phyloP scores from a whole-genome alignment of 2,113 vertebrate species.

The Sterrhoptilus dennistouni region DNA sequence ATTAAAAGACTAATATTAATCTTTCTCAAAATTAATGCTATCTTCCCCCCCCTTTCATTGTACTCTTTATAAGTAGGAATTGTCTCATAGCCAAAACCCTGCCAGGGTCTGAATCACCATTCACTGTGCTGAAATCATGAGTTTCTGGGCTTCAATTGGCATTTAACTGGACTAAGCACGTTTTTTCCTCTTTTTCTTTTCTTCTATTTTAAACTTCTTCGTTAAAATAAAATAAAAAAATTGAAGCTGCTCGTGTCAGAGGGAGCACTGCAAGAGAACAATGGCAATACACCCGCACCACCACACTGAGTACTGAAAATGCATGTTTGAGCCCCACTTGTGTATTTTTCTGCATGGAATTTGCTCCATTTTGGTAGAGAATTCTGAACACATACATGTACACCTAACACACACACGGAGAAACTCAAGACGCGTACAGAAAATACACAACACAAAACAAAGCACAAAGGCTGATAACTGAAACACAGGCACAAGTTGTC shows the following conservation, averaged over 20 bases:
- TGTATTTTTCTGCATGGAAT: not conserved
- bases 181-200: not conserved
- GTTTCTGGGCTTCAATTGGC: conserved; percentile 42
- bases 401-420: not conserved
- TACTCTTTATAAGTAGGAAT: conserved; percentile 69
- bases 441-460: conserved; percentile 26
- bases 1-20: conserved; percentile 42
- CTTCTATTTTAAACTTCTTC: conserved; percentile 9
- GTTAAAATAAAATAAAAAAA: conserved; percentile 8
- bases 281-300: not conserved
- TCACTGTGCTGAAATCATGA: conserved; percentile 60
- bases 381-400: not conserved
- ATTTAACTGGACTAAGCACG: not conserved
- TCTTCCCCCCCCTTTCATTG: not conserved
- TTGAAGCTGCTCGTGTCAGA: not conserved
- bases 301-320: not conserved
- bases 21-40: conserved; percentile 60
- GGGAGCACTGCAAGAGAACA: conserved; percentile 27
- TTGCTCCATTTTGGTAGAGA: not conserved
- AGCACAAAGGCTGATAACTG: conserved; percentile 51
- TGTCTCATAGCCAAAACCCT: conserved; percentile 57
- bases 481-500: conserved; percentile 5
- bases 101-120: conserved; percentile 67
- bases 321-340: not conserved
- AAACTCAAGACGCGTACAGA: not conserved